phyloP scores from a whole-genome alignment of 1,140 invertebrate genomes.

The Nilaparvata lugens region DNA sequence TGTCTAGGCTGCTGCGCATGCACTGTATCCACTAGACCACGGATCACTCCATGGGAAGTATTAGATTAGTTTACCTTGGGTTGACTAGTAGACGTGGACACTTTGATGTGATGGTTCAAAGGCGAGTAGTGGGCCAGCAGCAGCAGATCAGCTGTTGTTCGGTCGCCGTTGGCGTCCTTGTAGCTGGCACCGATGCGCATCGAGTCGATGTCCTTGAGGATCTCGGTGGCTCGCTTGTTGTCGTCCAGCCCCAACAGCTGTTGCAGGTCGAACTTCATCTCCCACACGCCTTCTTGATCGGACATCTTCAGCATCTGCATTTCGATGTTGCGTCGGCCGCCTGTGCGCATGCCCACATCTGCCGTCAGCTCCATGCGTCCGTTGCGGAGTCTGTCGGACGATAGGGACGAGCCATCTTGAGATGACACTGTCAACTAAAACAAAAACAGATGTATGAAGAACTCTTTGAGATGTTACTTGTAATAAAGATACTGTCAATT shows the following conservation, averaged over 20 bases:
- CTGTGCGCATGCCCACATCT: conserved; percentile 40
- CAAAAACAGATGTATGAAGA: too few species aligned
- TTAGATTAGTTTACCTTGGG: conserved; percentile 61
- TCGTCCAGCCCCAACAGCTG: conserved; percentile 44
- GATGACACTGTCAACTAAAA: conserved; percentile 58
- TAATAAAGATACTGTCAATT: too few species aligned
- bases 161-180: conserved; percentile 53
- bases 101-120: conserved; percentile 72
- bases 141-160: conserved; percentile 44
- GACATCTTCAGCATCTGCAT: conserved; percentile 44
- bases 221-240: conserved; percentile 43
- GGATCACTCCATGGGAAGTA: too few species aligned
- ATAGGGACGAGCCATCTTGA: conserved; percentile 63
- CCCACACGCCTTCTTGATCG: conserved; percentile 57
- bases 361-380: conserved; percentile 50
- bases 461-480: too few species aligned
- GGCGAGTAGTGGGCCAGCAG: conserved; percentile 74
- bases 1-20: too few species aligned
- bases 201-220: conserved; percentile 53
- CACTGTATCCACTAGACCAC: too few species aligned
- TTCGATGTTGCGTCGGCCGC: conserved; percentile 46
- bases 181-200: conserved; percentile 60
- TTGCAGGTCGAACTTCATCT: conserved; percentile 62
- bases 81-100: conserved; percentile 74
- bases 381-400: conserved; percentile 41